phyloP scores from a whole-genome alignment of 2,113 vertebrate genomes.

The Laticauda laticaudata region DNA sequence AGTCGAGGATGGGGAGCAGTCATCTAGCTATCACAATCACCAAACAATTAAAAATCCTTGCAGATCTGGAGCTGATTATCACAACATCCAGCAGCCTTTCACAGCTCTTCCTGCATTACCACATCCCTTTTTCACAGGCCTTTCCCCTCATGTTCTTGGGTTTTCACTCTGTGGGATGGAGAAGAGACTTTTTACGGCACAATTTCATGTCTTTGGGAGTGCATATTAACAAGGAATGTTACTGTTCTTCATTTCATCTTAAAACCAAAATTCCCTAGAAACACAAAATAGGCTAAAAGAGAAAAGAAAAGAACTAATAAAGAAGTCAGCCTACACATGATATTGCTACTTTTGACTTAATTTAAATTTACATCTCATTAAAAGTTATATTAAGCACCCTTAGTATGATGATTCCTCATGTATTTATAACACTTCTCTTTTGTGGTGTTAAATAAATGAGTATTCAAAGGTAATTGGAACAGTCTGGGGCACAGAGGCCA shows the following conservation, averaged over 20 bases:
- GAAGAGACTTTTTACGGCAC: not conserved
- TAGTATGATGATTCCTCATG: not conserved
- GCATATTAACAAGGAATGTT: not conserved
- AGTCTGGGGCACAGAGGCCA: not conserved
- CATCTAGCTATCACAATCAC: not conserved
- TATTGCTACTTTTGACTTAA: not conserved
- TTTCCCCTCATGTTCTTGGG: not conserved
- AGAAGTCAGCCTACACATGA: not conserved
- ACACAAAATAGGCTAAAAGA: not conserved
- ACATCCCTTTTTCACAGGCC: not conserved
- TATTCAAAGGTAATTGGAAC: not conserved
- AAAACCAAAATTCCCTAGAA: not conserved
- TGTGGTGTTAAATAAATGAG: not conserved
- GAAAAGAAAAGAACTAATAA: not conserved
- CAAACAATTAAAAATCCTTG: not conserved
- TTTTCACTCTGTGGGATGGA: not conserved
- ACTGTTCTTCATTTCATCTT: not conserved
- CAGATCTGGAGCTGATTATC: not conserved
- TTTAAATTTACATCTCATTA: not conserved
- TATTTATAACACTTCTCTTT: not conserved
- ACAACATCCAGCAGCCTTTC: not conserved
- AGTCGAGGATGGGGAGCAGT: not conserved
- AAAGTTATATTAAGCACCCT: not conserved
- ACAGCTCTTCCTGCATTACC: not conserved
- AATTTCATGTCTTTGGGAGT: not conserved